Conservation (phyloP, 2,113 vertebrate species). For the Dromiciops gliroides region DNA sequence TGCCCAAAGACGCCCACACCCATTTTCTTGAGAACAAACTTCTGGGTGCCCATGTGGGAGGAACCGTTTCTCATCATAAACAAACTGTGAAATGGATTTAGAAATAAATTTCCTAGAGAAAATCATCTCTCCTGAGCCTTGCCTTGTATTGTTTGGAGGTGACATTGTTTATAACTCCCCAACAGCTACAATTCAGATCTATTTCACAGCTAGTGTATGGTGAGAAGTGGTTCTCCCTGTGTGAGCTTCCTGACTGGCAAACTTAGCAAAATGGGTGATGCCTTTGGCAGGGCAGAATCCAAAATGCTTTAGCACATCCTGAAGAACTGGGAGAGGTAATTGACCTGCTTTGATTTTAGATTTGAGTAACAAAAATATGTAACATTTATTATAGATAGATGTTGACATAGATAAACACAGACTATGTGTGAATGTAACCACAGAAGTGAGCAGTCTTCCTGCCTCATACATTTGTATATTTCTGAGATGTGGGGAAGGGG, state of each 20-base stretch:
- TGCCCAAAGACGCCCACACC: not conserved
- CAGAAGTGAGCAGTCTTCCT: not conserved
- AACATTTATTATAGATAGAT: not conserved
- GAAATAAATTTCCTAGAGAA: slow-evolving; percentile 19
- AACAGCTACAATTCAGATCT: slow-evolving; percentile 35
- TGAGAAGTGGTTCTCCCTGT: slow-evolving; percentile 44
- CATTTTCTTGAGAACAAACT: fast-evolving
- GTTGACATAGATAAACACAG: not conserved
- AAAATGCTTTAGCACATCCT: not conserved
- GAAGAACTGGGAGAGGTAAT: not conserved
- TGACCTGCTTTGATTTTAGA: not conserved
- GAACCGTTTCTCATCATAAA: not conserved
- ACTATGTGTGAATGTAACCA: not conserved
- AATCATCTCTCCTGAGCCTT: not conserved
- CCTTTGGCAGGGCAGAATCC: not conserved
- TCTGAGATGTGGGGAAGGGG: not conserved
- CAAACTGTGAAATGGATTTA: not conserved
- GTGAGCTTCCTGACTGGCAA: slow-evolving; percentile 35
- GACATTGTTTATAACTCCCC: not conserved
- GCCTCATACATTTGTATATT: not conserved
- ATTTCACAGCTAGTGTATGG: slow-evolving; percentile 22
- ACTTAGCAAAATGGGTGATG: slow-evolving; percentile 48
- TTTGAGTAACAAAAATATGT: not conserved
- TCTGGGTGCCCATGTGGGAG: fast-evolving
- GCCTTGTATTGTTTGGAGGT: slow-evolving; percentile 41